Evolutionary conservation across 2,888 invertebrate genomes (phyloP).

Genomic region (Priocnemis perturbator): DNA sequence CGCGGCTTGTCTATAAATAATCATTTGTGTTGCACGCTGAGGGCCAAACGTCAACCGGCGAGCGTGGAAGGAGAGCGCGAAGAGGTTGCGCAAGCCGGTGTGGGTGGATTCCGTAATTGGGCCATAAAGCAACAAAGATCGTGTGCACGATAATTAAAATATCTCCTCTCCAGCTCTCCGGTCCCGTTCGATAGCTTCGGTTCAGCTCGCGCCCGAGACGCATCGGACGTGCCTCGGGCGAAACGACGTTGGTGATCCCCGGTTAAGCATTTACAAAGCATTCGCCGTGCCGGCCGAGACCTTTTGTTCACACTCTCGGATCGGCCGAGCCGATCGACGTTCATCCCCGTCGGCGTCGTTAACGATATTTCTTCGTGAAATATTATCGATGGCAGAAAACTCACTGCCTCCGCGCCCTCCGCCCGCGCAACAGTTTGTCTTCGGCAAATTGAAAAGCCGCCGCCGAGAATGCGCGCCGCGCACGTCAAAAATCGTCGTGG

Average conservation of each 20-base stretch:
- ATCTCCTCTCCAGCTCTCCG: slow-evolving; percentile 55
- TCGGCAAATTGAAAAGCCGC: too few relatives aligned
- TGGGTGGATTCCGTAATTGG: slow-evolving; percentile 44
- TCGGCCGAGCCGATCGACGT: too few relatives aligned
- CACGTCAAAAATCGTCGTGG: too few relatives aligned
- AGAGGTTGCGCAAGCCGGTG: slow-evolving; percentile 11
- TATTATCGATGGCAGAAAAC: too few relatives aligned
- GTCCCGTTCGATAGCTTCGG: slow-evolving; percentile 64
- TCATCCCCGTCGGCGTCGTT: too few relatives aligned
- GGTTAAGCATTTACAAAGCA: slow-evolving; percentile 58
- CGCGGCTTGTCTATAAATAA: background rate
- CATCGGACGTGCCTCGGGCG: slow-evolving; percentile 66
- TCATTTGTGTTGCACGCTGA: background rate
- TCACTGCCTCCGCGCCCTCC: too few relatives aligned
- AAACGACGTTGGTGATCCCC: slow-evolving; percentile 71
- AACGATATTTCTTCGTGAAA: too few relatives aligned
- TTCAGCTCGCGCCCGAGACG: slow-evolving; percentile 59
- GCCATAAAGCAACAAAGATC: slow-evolving; percentile 56
- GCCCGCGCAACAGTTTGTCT: too few relatives aligned
- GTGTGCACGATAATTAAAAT: slow-evolving; percentile 69
- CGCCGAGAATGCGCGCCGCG: too few relatives aligned
- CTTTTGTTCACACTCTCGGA: background rate
- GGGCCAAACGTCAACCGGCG: background rate
- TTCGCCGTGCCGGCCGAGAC: slow-evolving; percentile 17
- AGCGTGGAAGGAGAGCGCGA: slow-evolving; percentile 8